A percentile compares a stretch with the other conserved stretches of the same genome.
Conservation (phyloP, 2,113 vertebrate genomes). For the Psilopsiagon aymara region DNA sequence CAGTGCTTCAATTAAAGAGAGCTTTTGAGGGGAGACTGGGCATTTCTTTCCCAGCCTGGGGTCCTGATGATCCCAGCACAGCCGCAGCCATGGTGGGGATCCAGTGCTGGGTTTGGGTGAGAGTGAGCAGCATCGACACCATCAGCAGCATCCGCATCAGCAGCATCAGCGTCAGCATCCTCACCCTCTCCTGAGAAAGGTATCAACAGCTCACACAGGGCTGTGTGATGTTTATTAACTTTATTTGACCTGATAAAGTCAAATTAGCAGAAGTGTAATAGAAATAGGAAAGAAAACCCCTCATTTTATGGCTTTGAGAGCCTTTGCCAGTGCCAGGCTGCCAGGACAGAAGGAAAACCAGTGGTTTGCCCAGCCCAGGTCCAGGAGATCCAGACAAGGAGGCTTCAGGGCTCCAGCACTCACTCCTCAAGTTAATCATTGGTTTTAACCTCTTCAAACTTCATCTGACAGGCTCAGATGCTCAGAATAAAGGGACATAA, state of each 20-base stretch:
- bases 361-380: not conserved
- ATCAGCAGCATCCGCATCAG: rapidly evolving
- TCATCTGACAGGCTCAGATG: not conserved
- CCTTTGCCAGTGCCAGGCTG: not conserved
- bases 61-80: not conserved
- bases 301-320: not conserved
- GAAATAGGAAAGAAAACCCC: rapidly evolving
- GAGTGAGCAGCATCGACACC: rapidly evolving
- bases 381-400: not conserved
- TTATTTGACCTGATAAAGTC: not conserved
- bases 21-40: not conserved
- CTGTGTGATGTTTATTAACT: rapidly evolving
- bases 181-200: not conserved
- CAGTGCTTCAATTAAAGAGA: not conserved
- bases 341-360: rapidly evolving
- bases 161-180: not conserved
- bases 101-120: rapidly evolving
- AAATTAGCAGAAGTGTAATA: not conserved
- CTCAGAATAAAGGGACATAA: not conserved
- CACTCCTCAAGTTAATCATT: not conserved
- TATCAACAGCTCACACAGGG: rapidly evolving
- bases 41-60: not conserved
- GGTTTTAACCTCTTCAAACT: not conserved
- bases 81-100: not conserved
- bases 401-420: not conserved